Evolutionary conservation across 1,140 invertebrate genomes (phyloP).

Genomic region (Tetramorium alpestre): DNA sequence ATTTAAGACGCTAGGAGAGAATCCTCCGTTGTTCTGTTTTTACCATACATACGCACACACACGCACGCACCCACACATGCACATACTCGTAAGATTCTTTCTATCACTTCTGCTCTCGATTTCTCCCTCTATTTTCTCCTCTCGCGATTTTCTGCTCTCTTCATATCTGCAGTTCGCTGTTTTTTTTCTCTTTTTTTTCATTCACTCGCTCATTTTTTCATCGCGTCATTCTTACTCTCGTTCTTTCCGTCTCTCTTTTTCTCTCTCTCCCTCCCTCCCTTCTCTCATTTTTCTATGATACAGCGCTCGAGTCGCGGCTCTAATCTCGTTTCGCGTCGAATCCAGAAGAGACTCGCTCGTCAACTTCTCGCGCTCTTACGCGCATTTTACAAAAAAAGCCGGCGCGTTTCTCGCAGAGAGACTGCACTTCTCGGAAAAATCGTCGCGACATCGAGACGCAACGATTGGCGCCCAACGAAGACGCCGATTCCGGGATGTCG

Average conservation of each 20-base stretch:
- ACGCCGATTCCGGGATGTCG: slow-evolving; percentile 13
- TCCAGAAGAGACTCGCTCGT: slow-evolving; percentile 11
- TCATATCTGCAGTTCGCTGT: background rate
- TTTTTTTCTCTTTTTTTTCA: background rate
- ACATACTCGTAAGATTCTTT: slow-evolving; percentile 29
- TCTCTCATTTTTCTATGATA: slow-evolving; percentile 63
- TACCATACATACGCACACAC: background rate
- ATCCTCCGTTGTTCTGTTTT: slow-evolving; percentile 65
- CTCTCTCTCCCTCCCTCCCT: slow-evolving; percentile 16
- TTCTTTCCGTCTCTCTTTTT: slow-evolving; percentile 19
- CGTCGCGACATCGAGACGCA: slow-evolving; percentile 21
- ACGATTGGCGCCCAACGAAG: background rate
- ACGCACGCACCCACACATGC: background rate
- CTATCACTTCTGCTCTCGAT: slow-evolving; percentile 18
- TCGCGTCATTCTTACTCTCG: slow-evolving; percentile 10
- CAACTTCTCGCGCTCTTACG: background rate
- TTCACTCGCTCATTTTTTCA: slow-evolving; percentile 25
- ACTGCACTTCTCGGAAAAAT: background rate
- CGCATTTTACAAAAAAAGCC: slow-evolving; percentile 51
- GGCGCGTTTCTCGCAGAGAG: slow-evolving; percentile 12
- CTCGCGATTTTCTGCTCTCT: background rate
- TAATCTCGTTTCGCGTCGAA: slow-evolving; percentile 34
- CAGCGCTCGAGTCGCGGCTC: slow-evolving; percentile 58
- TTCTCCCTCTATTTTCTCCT: background rate
- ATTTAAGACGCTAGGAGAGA: slow-evolving; percentile 77